Conservation (phyloP, 2,888 invertebrate genomes). For the Carpatolechia fugitivella region DNA sequence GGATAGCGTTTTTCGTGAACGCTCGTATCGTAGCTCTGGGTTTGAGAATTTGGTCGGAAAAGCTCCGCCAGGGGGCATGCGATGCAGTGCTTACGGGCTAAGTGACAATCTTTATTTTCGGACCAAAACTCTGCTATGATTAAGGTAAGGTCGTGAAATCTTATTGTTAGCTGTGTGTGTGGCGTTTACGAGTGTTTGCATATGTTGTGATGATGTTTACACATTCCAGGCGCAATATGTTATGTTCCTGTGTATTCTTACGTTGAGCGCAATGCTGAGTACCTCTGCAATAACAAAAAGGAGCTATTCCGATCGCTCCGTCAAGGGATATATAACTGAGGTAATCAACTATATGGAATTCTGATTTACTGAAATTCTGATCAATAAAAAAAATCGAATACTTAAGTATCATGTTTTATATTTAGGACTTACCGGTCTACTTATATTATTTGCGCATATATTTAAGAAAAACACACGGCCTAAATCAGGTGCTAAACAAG, state of each 20-base stretch:
- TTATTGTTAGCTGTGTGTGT: conserved; percentile 26
- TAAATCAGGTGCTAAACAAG: no score
- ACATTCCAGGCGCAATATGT: conserved; percentile 62
- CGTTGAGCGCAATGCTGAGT: conserved; percentile 55
- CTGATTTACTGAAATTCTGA: no score
- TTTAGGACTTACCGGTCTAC: no score
- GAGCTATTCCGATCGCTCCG: conserved; percentile 89
- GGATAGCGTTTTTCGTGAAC: not conserved
- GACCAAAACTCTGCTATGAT: conserved; percentile 62
- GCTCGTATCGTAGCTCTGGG: conserved; percentile 18
- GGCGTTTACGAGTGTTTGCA: conserved; percentile 33
- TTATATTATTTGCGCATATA: no score
- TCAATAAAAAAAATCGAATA: no score
- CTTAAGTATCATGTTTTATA: no score
- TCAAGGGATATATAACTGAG: conserved; percentile 90
- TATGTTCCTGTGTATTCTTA: conserved; percentile 52
- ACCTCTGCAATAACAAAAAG: conserved; percentile 77
- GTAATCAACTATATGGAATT: no score
- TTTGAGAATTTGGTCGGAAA: conserved; percentile 22
- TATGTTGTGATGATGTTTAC: conserved; percentile 27
- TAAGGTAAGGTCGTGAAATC: conserved; percentile 49
- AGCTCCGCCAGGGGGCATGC: conserved; percentile 54
- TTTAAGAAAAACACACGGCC: no score
- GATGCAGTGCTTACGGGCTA: conserved; percentile 45
- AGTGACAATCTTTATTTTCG: conserved; percentile 45